A percentile compares a stretch with the other conserved stretches of the same genome.
Conservation (phyloP, 2,888 invertebrate species). For the Elgonia sp. region DNA sequence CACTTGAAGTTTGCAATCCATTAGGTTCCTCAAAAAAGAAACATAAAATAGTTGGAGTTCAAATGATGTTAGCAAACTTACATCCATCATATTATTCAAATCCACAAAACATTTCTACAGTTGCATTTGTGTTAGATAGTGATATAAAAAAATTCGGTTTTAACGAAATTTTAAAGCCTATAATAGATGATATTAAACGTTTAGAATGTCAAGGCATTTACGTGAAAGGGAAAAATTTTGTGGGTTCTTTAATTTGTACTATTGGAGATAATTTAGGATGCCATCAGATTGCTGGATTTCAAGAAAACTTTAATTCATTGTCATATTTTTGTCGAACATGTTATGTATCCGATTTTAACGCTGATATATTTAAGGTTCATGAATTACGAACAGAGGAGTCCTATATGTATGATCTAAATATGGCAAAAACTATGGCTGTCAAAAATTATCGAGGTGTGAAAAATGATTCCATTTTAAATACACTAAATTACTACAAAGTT, state of each 20-base stretch:
- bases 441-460: slow-evolving; percentile 74
- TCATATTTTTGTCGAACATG: slow-evolving; percentile 79
- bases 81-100: slow-evolving; percentile 74
- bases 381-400: slow-evolving; percentile 12
- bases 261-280: slow-evolving; percentile 54
- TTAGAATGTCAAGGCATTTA: slow-evolving; percentile 77
- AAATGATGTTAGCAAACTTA: slow-evolving; percentile 79
- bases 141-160: slow-evolving; percentile 78
- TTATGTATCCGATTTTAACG: slow-evolving; percentile 44
- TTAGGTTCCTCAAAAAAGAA: slow-evolving; percentile 78
- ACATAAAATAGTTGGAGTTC: slow-evolving; percentile 79
- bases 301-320: slow-evolving; percentile 77
- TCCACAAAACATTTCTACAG: slow-evolving; percentile 79
- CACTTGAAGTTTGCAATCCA: slow-evolving; percentile 81
- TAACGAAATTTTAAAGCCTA: slow-evolving; percentile 69
- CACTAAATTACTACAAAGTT: slow-evolving; percentile 76
- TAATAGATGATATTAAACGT: slow-evolving; percentile 76
- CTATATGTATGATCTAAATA: slow-evolving; percentile 12
- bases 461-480: slow-evolving; percentile 75
- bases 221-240: slow-evolving; percentile 55
- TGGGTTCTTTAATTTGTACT: slow-evolving; percentile 76
- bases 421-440: slow-evolving; percentile 35
- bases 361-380: slow-evolving; percentile 2
- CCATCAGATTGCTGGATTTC: slow-evolving; percentile 81
- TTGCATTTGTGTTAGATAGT: slow-evolving; percentile 78